Evolutionary conservation across 2,888 invertebrate species (phyloP).

Genomic region (Caenorhabditis virilis): DNA sequence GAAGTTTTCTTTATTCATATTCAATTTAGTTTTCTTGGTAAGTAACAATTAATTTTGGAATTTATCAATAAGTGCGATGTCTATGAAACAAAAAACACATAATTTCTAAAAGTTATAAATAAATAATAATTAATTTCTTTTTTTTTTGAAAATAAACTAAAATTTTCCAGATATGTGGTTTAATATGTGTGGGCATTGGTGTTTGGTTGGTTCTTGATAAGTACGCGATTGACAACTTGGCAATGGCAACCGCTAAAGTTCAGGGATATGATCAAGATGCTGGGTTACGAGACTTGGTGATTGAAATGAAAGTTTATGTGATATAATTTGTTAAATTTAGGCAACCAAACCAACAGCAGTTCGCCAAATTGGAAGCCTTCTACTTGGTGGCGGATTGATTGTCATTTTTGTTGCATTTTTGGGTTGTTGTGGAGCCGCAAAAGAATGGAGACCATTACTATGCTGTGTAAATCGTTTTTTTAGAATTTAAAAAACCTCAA

Average conservation of each 20-base stretch:
- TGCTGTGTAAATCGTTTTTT: conserved; percentile 56
- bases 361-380: conserved; percentile 64
- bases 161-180: conserved; percentile 60
- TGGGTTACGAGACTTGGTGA: conserved; percentile 62
- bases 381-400: conserved; percentile 63
- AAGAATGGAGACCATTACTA: conserved; percentile 67
- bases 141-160: too few species aligned
- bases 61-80: neutral
- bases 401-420: conserved; percentile 67
- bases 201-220: conserved; percentile 65
- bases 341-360: conserved; percentile 60
- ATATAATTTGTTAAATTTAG: conserved; percentile 19
- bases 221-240: conserved; percentile 65
- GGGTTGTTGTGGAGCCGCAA: conserved; percentile 67
- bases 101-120: too few species aligned
- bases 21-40: conserved; percentile 68
- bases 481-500: conserved; percentile 1
- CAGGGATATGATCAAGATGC: conserved; percentile 65
- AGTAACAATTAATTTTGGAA: conserved; percentile 27
- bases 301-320: neutral
- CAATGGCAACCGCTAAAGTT: conserved; percentile 60
- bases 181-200: conserved; percentile 66
- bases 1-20: conserved; percentile 67
- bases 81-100: neutral
- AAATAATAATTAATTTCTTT: too few species aligned